These are phyloP conservation scores for Ceratoteleas bidentatus DNA, from an alignment of 1,140 invertebrate species.

Conservation along the genomic window DNA sequence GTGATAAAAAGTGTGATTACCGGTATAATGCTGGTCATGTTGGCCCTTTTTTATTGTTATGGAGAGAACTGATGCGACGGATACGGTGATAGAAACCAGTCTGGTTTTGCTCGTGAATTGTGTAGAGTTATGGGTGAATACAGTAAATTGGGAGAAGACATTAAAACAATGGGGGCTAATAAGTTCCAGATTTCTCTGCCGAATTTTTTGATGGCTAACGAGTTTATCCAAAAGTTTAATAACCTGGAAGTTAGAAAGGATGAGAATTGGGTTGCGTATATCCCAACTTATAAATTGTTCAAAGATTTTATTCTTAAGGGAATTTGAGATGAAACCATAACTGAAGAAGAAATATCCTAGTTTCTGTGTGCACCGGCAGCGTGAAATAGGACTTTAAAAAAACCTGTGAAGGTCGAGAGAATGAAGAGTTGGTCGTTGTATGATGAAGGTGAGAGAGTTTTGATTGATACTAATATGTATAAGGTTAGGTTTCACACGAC, in stretches of 20 bases:
- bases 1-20: too few species aligned
- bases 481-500: neutral
- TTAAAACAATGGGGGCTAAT: neutral
- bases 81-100: too few species aligned
- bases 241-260: neutral
- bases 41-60: too few species aligned
- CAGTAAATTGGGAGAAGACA: neutral
- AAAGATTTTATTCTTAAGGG: neutral
- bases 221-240: neutral
- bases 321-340: neutral
- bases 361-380: neutral
- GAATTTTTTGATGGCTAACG: neutral
- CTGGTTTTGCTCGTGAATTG: too few species aligned
- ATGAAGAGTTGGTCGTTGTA: neutral
- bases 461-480: slow-evolving; percentile 1
- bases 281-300: neutral
- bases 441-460: neutral
- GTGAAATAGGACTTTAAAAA: neutral
- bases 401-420: slow-evolving; percentile 5
- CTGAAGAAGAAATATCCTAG: neutral
- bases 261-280: neutral
- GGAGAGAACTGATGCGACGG: too few species aligned
- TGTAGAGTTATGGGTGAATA: too few species aligned
- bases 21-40: too few species aligned
- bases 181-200: neutral